These are phyloP conservation scores for Lobophora halterata DNA, from an alignment of 2,888 invertebrate species.

Conservation along the genomic window DNA sequence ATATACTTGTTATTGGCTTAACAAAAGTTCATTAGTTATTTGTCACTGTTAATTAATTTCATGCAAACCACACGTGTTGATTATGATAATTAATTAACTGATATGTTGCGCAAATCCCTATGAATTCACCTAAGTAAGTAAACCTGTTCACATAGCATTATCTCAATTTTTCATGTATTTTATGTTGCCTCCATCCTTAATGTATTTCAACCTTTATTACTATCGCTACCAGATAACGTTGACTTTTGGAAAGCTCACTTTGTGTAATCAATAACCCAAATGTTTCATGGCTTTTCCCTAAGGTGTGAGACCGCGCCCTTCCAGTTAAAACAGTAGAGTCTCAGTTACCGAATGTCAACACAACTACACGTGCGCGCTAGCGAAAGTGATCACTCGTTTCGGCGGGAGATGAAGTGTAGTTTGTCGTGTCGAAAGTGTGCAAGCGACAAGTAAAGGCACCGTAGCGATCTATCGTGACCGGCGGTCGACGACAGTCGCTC, in stretches of 20 bases:
- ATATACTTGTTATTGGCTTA: not conserved
- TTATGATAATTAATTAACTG: too few relatives aligned
- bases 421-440: slow-evolving; percentile 33
- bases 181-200: too few relatives aligned
- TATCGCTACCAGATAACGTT: too few relatives aligned
- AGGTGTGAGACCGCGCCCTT: too few relatives aligned
- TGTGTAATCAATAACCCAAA: not conserved
- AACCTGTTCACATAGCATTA: too few relatives aligned
- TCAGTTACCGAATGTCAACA: slow-evolving; percentile 15
- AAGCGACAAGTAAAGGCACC: slow-evolving; percentile 28
- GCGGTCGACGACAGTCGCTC: slow-evolving; percentile 50
- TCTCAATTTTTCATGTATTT: too few relatives aligned
- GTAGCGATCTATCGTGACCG: slow-evolving; percentile 49
- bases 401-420: slow-evolving; percentile 57
- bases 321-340: not conserved
- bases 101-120: too few relatives aligned
- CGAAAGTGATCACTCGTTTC: slow-evolving; percentile 38
- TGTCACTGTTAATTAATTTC: too few relatives aligned
- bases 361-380: slow-evolving; percentile 21
- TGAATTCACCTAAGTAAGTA: too few relatives aligned
- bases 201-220: too few relatives aligned
- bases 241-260: not conserved
- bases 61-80: too few relatives aligned
- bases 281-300: slow-evolving; percentile 1
- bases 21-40: not conserved